Conservation (phyloP, 2,888 invertebrate species). For the Cyaniris semiargus region DNA sequence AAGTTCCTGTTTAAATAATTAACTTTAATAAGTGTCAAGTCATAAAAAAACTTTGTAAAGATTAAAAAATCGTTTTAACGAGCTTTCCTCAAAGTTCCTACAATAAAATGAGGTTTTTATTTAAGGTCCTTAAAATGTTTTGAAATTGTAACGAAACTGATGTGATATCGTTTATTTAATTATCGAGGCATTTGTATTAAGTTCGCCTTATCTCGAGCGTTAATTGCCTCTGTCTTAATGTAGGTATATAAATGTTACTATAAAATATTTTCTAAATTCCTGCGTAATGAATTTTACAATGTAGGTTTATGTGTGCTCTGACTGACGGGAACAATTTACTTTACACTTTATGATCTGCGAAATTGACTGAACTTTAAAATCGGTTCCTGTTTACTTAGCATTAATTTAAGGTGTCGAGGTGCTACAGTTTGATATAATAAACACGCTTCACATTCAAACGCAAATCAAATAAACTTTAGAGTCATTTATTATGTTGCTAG, state of each 20-base stretch:
- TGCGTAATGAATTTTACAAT: conserved; percentile 36
- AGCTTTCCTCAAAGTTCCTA: background rate
- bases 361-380: background rate
- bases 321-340: background rate
- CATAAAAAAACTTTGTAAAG: background rate
- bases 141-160: conserved; percentile 23
- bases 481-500: background rate
- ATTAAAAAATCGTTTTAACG: conserved; percentile 12
- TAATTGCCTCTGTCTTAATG: conserved; percentile 30
- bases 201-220: conserved; percentile 20
- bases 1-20: background rate
- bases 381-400: background rate
- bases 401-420: conserved; percentile 5
- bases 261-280: conserved; percentile 33
- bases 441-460: background rate
- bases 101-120: conserved; percentile 25
- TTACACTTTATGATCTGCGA: conserved; percentile 1
- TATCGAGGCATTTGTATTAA: conserved; percentile 20
- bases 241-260: conserved; percentile 47
- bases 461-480: background rate
- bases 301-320: background rate
- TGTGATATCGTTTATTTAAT: conserved; percentile 25
- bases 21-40: background rate
- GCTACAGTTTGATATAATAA: background rate
- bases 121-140: conserved; percentile 4